Base-by-base conservation (phyloP, 2,888 invertebrate species). In the Trissolcus japonicus region DNA sequence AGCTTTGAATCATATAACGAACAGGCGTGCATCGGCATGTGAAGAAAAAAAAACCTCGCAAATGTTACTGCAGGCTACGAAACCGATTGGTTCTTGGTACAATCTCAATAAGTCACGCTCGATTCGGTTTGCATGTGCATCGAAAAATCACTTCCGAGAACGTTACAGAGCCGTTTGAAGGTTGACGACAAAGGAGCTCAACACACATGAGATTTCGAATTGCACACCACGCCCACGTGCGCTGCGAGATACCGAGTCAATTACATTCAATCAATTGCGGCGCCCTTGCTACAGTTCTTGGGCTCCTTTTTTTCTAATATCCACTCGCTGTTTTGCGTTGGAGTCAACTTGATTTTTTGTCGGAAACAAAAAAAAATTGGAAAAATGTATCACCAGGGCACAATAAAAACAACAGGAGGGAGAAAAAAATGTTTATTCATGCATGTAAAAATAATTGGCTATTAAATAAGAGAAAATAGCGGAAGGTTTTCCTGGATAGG, bases 71-170 rank as follows among this genome's bases (percentile, higher is more conserved):
- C 62, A 46, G 78, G 74, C 78, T 66, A 78, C 62, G 63, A 79
- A 78, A 78, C 73, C 79, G 75, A 82, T 82, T 82, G 82, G 79
- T 84, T 83, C 84, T 71, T 76, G 79, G 83, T 83, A 84, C 80
- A 81, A 82, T 83, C 80, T 79, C 80, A 81, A 83, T 83, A 80
- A 81, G 77, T 83, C 80, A 81, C 81, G 81, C 79, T 80, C 81
- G 78, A 81, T 81, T 79, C 82, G 72, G 79, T 80, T 81, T 81
- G 81, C 81, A 80, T 80, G 80, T 79, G 74, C 79, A 78, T 78
- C 80, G 79, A 80, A 80, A 81, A 80, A 76, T 78, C 63, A 67
- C 75, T 80, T 81, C 80, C 65, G 57, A 50, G 81, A 79, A 81
- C 61, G 60, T 66, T 60, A 66, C 50, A 61, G 55, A 61, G 50